phyloP scores from a whole-genome alignment of 2,888 invertebrate species.

The Tiliacea citrago region DNA sequence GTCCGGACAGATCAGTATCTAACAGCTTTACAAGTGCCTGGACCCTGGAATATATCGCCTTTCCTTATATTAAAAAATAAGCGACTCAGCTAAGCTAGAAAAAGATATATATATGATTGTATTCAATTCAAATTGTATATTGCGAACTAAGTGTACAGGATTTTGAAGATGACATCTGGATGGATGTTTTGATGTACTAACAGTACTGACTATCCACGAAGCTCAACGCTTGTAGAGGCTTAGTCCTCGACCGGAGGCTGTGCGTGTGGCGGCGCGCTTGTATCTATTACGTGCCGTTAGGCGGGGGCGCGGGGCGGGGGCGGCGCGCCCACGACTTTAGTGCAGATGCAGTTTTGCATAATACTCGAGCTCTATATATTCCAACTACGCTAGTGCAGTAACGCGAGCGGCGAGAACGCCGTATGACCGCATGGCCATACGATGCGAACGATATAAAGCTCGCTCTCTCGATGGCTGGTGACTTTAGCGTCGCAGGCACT shows the following conservation, averaged over 20 bases:
- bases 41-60: too few species aligned
- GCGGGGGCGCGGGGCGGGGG: background rate
- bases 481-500: background rate
- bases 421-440: background rate
- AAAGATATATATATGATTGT: too few species aligned
- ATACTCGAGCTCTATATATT: slow-evolving; percentile 16
- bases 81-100: too few species aligned
- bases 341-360: slow-evolving; percentile 65
- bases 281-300: slow-evolving; percentile 63
- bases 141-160: too few species aligned
- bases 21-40: too few species aligned
- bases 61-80: too few species aligned
- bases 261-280: slow-evolving; percentile 42
- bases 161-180: too few species aligned
- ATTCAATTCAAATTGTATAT: too few species aligned
- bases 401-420: background rate
- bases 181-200: background rate
- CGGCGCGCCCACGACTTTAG: slow-evolving; percentile 25
- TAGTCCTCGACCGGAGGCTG: slow-evolving; percentile 25
- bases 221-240: background rate
- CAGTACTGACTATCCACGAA: slow-evolving; percentile 14
- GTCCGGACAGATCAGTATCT: too few species aligned
- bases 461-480: background rate
- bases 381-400: background rate
- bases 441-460: background rate